A percentile compares a stretch with the other conserved stretches of the same genome.
These are phyloP conservation scores for Venustaconcha ellipsiformis DNA, from an alignment of 1,140 invertebrate species.

Conservation along the genomic window DNA sequence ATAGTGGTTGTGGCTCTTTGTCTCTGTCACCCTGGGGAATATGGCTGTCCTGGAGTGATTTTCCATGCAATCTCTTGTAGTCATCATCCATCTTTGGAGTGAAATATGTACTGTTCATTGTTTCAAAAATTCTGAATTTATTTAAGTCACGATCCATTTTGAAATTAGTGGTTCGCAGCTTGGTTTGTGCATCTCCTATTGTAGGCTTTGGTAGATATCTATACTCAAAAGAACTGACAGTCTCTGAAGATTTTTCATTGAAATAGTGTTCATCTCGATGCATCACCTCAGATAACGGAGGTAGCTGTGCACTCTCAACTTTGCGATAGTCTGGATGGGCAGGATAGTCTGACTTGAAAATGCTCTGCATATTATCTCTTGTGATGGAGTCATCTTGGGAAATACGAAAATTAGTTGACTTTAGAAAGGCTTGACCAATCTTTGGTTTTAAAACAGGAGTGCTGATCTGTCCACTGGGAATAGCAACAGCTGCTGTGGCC, in stretches of 20 bases:
- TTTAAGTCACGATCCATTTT: conserved; percentile 60
- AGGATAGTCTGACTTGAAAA: conserved; percentile 59
- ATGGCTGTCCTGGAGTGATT: conserved; percentile 29
- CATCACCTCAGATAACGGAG: conserved; percentile 56
- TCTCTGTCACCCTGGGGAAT: conserved; percentile 57
- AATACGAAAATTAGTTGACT: conserved; percentile 53
- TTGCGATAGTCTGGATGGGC: conserved; percentile 39
- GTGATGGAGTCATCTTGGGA: conserved; percentile 49
- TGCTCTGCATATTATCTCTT: conserved; percentile 42
- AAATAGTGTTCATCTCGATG: conserved; percentile 57
- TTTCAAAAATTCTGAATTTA: conserved; percentile 55
- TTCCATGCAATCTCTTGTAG: conserved; percentile 18
- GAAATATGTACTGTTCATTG: conserved; percentile 56
- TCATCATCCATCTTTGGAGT: conserved; percentile 48
- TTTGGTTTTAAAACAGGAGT: conserved; percentile 35
- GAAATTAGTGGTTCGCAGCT: conserved; percentile 59
- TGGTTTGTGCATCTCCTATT: conserved; percentile 45
- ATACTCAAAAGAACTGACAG: conserved; percentile 49
- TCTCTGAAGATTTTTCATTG: conserved; percentile 57
- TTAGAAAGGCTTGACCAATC: conserved; percentile 38
- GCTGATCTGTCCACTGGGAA: conserved; percentile 8
- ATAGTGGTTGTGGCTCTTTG: conserved; percentile 51
- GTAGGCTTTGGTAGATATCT: conserved; percentile 45
- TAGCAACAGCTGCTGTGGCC: neutral
- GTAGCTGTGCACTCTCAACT: conserved; percentile 40